A percentile compares a stretch with the other conserved stretches of the same genome.
Conservation (phyloP, 2,113 vertebrate genomes). For the Zosterops pallidus region DNA sequence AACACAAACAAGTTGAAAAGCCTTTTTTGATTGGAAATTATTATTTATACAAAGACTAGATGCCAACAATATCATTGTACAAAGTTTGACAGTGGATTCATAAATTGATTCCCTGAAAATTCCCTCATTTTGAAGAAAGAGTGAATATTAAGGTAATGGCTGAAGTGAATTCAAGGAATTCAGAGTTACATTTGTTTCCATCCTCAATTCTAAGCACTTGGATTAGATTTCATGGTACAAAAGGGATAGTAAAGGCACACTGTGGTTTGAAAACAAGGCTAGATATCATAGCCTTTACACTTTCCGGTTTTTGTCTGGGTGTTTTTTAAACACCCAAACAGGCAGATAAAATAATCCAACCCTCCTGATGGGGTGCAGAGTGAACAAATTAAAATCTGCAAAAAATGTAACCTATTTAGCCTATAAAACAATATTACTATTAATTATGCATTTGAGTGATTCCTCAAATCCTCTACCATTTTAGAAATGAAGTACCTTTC, state of each 20-base stretch:
- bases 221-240: neutral
- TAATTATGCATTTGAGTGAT: neutral
- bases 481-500: neutral
- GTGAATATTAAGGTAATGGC: slow-evolving; percentile 7
- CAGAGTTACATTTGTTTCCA: neutral
- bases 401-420: neutral
- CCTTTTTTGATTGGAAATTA: slow-evolving; percentile 17
- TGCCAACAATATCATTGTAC: slow-evolving; percentile 1
- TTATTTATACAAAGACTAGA: slow-evolving; percentile 50
- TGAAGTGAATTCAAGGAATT: slow-evolving; percentile 8
- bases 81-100: slow-evolving; percentile 15
- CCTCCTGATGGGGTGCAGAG: neutral
- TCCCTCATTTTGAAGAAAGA: slow-evolving; percentile 1
- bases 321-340: neutral
- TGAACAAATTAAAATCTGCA: neutral
- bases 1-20: slow-evolving; percentile 47
- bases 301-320: neutral
- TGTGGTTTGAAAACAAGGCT: slow-evolving; percentile 31
- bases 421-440: neutral
- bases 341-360: neutral
- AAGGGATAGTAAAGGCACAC: slow-evolving; percentile 56
- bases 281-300: slow-evolving; percentile 7
- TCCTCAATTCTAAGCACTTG: slow-evolving; percentile 2
- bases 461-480: neutral
- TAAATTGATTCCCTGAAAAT: slow-evolving; percentile 6